Base-by-base conservation (phyloP, 2,888 invertebrate genomes). In the Chymomyza procnemis region DNA sequence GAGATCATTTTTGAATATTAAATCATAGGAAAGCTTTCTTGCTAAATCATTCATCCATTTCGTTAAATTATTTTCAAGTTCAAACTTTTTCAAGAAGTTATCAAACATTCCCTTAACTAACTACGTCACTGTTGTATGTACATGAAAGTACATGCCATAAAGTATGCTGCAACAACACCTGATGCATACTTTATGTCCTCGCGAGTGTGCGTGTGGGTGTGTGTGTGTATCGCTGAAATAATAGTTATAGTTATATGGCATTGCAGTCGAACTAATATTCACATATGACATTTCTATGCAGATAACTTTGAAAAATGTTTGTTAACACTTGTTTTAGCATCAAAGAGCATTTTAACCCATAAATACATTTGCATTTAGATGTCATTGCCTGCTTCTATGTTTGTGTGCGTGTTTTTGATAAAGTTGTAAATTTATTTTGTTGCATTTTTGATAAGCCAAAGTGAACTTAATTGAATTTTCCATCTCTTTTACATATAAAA, bases 131-230 rank as follows among this genome's bases (percentile, higher is more conserved):
- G 26, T 26, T 26, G 6, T 8, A 26, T 26, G 6, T 26, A 26
- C 26, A 26, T 26, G 26, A 26, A n/a, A n/a, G 26, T 26, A 6
- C 26, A 6, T 26, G 1, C 26, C 8, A 26, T 26, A 26, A 6
- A 0, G 26, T 26, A 26, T 41, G 5, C 34, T 12, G 67, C 69
- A 70, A 65, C 73, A 71, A 60, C 74, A 72, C 64, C 73, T 71
- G 74, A 76, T 81, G 79, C 86, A 81, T 81, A 83, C 84, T 85
- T 78, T 69, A 81, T 81, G 69, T 55, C 62, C 41, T 30, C 18
- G 59, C 52, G 30, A 48, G 57, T 57, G 52, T 61, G 65, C 5
- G 26, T 1, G 58, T 12, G 18, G 3, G 58, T 21, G n/a, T 59
- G 9, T 14, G 12, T 55, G 8, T 26, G 16, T 22, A 16, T 59